Base-by-base conservation (phyloP, 2,797 vertebrate species). In the Tragopan temminckii region DNA sequence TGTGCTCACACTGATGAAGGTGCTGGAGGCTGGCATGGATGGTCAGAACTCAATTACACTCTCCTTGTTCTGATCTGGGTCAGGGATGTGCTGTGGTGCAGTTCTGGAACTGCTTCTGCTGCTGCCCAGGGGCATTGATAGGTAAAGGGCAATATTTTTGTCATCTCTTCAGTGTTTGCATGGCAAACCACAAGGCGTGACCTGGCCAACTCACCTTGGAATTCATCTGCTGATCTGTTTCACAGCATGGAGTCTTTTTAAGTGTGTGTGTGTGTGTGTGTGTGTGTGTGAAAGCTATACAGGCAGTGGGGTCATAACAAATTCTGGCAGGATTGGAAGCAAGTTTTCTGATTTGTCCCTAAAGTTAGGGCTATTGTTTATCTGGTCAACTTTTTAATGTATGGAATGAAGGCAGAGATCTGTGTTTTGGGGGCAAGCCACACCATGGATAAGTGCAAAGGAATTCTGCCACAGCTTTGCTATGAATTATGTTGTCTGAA, bases 401-500 rank as follows among this genome's bases (percentile, higher is more conserved):
- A 62, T 25, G 69, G 94, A 95, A 71, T n/a, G 58, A 92, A 89
- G 58, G 50, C 85, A 81, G 66, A 88, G 62, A 46, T 81, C 76
- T 86, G 77, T 42, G 46, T 93, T 94, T 90, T 94, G 94, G 77
- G 81, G 79, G 43, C 88, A n/a, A 95, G 90, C 94, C 90, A 96
- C 27, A 1, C 43, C 62, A 48, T 35, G 86, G 89, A 53, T 96
- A 92, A 96, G 64, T 75, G 88, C 48, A 75, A 85, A 95, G 84
- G 90, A 92, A 95, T 96, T 87, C 95, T 95, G 88, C 82, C 91
- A 61, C 64, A 68, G 84, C 78, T 93, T 93, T 78, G 43, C 78
- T 76, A 64, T 94, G 92, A 78, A 77, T 96, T 91, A 85, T 87
- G 80, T 96, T 85, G 92, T 96, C 94, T 95, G 91, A 95, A 82